Conservation (phyloP, 2,888 invertebrate genomes). For the Cheilosia urbana region DNA sequence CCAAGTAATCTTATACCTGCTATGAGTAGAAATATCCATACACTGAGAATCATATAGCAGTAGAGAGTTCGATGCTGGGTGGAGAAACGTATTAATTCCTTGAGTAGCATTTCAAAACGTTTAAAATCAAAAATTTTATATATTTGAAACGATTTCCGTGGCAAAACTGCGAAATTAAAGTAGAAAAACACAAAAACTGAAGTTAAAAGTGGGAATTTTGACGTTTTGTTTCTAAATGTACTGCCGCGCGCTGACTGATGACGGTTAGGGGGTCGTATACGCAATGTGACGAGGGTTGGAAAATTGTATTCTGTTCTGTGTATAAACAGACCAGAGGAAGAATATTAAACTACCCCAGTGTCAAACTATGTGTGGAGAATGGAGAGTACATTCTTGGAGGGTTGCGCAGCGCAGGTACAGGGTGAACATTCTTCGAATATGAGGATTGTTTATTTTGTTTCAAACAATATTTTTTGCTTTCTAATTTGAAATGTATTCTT, state of each 20-base stretch:
- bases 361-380: conserved; percentile 30
- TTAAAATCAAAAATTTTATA: background rate
- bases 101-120: conserved; percentile 81
- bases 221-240: conserved; percentile 34
- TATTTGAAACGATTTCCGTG: conserved; percentile 11
- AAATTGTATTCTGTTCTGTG: conserved; percentile 49
- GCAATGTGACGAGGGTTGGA: conserved; percentile 52
- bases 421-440: background rate
- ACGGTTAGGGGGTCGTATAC: conserved; percentile 57
- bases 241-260: conserved; percentile 31
- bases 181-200: conserved; percentile 31
- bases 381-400: conserved; percentile 23
- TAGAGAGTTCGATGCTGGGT: conserved; percentile 91
- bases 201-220: conserved; percentile 37
- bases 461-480: too few relatives aligned
- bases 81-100: conserved; percentile 86
- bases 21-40: conserved; percentile 92
- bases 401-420: conserved; percentile 47
- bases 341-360: conserved; percentile 30
- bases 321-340: conserved; percentile 69
- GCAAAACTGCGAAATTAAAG: background rate
- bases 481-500: too few relatives aligned
- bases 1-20: conserved; percentile 85
- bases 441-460: too few relatives aligned
- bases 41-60: conserved; percentile 91